Percentiles rank a stretch among this genome's conserved stretches.
These are phyloP conservation scores for Automeris io DNA, from an alignment of 2,888 invertebrate species.

Conservation along the genomic window DNA sequence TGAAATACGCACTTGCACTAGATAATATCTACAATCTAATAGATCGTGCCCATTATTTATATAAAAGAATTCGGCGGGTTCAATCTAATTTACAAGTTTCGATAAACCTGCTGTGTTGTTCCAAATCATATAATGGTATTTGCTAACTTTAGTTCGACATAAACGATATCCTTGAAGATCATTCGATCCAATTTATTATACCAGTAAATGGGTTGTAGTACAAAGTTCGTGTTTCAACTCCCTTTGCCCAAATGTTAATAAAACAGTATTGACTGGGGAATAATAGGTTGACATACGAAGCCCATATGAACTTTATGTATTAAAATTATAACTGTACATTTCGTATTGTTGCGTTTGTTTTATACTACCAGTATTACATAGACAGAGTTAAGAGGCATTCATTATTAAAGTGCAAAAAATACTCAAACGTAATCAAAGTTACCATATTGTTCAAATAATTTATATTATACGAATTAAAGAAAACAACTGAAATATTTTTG, in stretches of 20 bases:
- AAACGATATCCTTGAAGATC: neutral
- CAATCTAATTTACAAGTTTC: slow-evolving; percentile 6
- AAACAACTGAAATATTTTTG: too few species aligned
- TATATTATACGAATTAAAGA: too few species aligned
- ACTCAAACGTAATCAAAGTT: too few species aligned
- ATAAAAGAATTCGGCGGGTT: slow-evolving; percentile 31
- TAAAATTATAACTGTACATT: too few species aligned
- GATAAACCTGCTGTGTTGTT: neutral
- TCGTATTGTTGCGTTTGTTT: too few species aligned
- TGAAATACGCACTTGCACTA: slow-evolving; percentile 47
- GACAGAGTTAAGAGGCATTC: too few species aligned
- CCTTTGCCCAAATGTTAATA: neutral
- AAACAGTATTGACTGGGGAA: neutral
- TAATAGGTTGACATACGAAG: neutral
- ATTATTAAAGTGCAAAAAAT: too few species aligned
- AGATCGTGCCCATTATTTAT: slow-evolving; percentile 24
- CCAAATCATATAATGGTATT: slow-evolving; percentile 1
- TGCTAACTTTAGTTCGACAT: neutral
- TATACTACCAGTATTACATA: too few species aligned
- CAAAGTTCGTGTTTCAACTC: neutral
- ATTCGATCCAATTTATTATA: neutral
- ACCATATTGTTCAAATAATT: too few species aligned
- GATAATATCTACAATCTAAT: slow-evolving; percentile 49
- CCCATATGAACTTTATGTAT: too few species aligned
- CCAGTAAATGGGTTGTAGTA: neutral